phyloP scores from a whole-genome alignment of 2,888 invertebrate species.

The Pomacea canaliculata region DNA sequence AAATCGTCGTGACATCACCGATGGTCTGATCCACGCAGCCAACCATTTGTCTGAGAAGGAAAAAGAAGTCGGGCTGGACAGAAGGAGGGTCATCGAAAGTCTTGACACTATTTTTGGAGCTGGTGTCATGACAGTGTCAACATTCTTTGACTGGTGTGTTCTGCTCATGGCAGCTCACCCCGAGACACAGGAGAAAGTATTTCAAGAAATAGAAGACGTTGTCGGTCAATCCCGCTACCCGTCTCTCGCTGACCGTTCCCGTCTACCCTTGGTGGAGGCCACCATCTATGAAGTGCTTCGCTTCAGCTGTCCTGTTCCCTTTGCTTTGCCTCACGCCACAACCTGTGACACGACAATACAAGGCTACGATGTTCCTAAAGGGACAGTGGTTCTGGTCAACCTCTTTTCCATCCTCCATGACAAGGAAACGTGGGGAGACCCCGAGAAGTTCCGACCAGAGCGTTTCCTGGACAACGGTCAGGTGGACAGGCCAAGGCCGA shows the following conservation, averaged over 20 bases:
- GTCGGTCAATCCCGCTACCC: conserved; percentile 36
- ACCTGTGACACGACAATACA: conserved; percentile 1
- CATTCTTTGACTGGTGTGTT: conserved; percentile 39
- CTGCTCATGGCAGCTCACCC: conserved; percentile 41
- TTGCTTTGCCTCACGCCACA: conserved; percentile 47
- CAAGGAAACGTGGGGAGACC: too few relatives aligned
- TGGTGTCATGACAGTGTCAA: conserved; percentile 48
- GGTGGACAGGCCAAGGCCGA: conserved; percentile 14
- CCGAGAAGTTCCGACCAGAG: conserved; percentile 32
- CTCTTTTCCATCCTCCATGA: too few relatives aligned
- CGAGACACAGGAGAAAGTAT: conserved; percentile 40
- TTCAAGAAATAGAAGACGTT: conserved; percentile 44
- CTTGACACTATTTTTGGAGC: conserved; percentile 45
- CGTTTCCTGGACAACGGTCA: conserved; percentile 19
- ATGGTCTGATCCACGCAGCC: conserved; percentile 39
- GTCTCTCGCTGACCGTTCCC: conserved; percentile 27
- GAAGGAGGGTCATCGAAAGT: neutral
- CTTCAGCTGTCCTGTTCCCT: conserved; percentile 36
- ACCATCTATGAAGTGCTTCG: conserved; percentile 43
- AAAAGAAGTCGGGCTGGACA: neutral
- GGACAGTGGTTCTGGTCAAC: conserved; percentile 17
- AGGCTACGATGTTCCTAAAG: too few relatives aligned
- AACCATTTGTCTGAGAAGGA: conserved; percentile 3
- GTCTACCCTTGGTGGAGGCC: conserved; percentile 43
- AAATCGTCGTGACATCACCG: conserved; percentile 43